Evolutionary conservation across 2,888 invertebrate genomes (phyloP).

Genomic region (Digitonthophagus gazella): DNA sequence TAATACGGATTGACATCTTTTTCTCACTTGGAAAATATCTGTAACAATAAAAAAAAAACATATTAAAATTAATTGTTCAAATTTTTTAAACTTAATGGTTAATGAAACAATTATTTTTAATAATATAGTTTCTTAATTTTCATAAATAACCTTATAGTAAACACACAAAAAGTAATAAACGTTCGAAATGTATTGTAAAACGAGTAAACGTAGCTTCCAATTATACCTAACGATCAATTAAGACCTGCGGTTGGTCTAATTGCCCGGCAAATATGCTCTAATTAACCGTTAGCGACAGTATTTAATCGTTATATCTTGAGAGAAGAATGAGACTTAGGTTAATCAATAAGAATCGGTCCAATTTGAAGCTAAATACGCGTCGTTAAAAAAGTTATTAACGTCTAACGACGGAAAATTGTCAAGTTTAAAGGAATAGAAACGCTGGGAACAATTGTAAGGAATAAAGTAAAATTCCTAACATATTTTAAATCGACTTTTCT

Average conservation of each 20-base stretch:
- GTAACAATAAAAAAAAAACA: neutral
- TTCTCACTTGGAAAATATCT: neutral
- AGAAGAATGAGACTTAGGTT: neutral
- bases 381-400: no score
- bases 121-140: no score
- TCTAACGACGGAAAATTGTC: no score
- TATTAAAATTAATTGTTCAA: neutral
- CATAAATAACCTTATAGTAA: no score
- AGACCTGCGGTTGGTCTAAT: neutral
- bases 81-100: no score
- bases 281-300: neutral
- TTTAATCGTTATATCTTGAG: neutral
- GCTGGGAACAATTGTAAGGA: no score
- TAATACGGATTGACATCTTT: neutral
- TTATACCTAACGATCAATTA: neutral
- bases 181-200: no score
- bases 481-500: neutral
- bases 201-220: neutral
- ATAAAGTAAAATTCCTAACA: neutral
- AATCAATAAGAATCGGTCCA: no score
- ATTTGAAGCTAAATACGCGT: neutral
- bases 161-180: no score
- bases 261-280: neutral
- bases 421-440: no score
- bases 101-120: neutral